Conservation (phyloP, 2,888 invertebrate species). For the Ectropis crepuscularia region DNA sequence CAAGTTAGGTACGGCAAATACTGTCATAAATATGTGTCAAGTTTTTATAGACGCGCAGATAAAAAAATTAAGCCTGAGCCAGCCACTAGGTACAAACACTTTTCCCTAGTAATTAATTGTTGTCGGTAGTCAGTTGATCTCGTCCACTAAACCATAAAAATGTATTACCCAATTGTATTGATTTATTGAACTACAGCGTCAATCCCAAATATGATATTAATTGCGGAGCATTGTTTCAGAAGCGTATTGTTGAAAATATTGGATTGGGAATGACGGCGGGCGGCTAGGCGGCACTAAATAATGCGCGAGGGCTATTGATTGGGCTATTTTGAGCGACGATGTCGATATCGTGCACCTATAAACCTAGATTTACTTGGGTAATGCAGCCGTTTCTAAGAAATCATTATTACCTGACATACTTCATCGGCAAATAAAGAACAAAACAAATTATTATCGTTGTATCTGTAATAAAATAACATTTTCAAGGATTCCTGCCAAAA, state of each 20-base stretch:
- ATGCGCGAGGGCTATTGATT: constrained; percentile 67
- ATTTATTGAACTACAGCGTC: constrained; percentile 1
- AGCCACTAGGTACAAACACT: too few relatives aligned
- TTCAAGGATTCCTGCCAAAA: too few relatives aligned
- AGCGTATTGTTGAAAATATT: constrained; percentile 30
- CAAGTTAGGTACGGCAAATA: too few relatives aligned
- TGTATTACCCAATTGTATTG: not conserved
- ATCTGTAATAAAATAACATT: too few relatives aligned
- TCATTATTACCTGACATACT: not conserved
- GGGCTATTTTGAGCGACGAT: constrained; percentile 63
- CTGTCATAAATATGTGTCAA: too few relatives aligned
- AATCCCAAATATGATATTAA: constrained; percentile 18
- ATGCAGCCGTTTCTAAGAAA: not conserved
- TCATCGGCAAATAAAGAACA: too few relatives aligned
- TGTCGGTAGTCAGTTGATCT: too few relatives aligned
- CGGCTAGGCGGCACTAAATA: constrained; percentile 49
- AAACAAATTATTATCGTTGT: too few relatives aligned
- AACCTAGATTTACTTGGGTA: constrained; percentile 9
- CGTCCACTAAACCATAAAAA: not conserved
- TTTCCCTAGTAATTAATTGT: too few relatives aligned
- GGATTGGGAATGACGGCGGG: constrained; percentile 25
- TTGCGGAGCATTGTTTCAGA: constrained; percentile 25
- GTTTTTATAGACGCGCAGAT: too few relatives aligned
- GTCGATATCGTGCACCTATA: constrained; percentile 27
- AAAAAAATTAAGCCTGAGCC: too few relatives aligned